Conservation (phyloP, 2,888 invertebrate species). For the Chesias legatella region DNA sequence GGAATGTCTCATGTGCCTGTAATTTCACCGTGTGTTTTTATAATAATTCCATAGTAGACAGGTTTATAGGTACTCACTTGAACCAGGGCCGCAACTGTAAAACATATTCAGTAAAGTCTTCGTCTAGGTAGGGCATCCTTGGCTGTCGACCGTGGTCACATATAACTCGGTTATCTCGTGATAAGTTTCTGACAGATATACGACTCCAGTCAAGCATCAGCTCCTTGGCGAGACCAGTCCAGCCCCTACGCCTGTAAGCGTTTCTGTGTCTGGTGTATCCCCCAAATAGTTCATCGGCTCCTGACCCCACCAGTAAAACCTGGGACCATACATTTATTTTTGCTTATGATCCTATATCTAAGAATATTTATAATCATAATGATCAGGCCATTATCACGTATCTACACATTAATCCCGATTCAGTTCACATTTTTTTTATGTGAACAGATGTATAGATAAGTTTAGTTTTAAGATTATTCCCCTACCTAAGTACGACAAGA, state of each 20-base stretch:
- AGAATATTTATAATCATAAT: not conserved
- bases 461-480: too few relatives aligned
- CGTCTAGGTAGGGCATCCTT: constrained; percentile 90
- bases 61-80: constrained; percentile 82
- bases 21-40: too few relatives aligned
- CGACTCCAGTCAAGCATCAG: constrained; percentile 89
- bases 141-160: constrained; percentile 93
- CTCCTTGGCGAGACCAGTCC: constrained; percentile 81
- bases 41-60: too few relatives aligned
- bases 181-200: constrained; percentile 94
- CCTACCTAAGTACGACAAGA: too few relatives aligned
- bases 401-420: too few relatives aligned
- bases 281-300: constrained; percentile 98
- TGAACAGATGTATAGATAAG: too few relatives aligned
- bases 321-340: constrained; percentile 48
- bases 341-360: not conserved
- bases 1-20: too few relatives aligned
- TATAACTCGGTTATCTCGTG: constrained; percentile 96
- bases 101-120: constrained; percentile 83
- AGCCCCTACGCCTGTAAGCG: constrained; percentile 80
- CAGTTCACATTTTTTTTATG: too few relatives aligned
- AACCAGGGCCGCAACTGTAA: constrained; percentile 84
- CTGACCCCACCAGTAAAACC: constrained; percentile 93
- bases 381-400: too few relatives aligned
- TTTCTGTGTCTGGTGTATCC: constrained; percentile 95